Base-by-base conservation (phyloP, 2,888 invertebrate species). In the Chrysolina americana region DNA sequence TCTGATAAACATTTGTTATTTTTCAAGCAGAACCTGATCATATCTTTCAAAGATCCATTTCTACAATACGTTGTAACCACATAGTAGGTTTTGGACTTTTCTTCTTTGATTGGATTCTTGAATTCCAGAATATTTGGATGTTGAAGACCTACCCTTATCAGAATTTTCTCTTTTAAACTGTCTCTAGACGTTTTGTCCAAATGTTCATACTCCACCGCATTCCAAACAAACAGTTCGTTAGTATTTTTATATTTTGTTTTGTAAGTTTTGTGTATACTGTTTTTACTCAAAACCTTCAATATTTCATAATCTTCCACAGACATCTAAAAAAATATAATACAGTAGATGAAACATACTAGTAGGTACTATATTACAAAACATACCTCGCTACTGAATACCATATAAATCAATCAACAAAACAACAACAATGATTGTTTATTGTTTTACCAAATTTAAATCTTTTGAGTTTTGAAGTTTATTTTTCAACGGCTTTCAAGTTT, bases 51-150 rank as follows among this genome's bases (percentile, higher is more conserved):
- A 84, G 91, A 92, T 8, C 92, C 92, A 68, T 91, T 90, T 63
- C 90, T 89, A 80, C 92, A 93, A 83, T 89, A 92, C 83, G 93
- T 92, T 89, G 91, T 91, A 36, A 92, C 89, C 41, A 93, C 90
- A 81, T 92, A 92, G 11, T 92, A 88, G 6, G 90, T 90, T 65
- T 90, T 89, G 23, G 89, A 89, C 78, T 89, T 89, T 65, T 90
- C 87, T 76, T 92, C 91, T 9, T 92, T 88, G 71, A 93, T 89
- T 72, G 91, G 76, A 74, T 82, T 80, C 70, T 81, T 78, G 77
- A 86, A 81, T 72, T 82, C 77, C 47, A 86, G 68, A 44, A 86
- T 68, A 68, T 83, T 78, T 2, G 82, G 80, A 75, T 86, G 84
- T 21, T 79, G 59, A 17, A 81, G 44, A 19, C 68, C 66, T 72